phyloP scores from a whole-genome alignment of 2,888 invertebrate genomes.

The Brachyptera putata region DNA sequence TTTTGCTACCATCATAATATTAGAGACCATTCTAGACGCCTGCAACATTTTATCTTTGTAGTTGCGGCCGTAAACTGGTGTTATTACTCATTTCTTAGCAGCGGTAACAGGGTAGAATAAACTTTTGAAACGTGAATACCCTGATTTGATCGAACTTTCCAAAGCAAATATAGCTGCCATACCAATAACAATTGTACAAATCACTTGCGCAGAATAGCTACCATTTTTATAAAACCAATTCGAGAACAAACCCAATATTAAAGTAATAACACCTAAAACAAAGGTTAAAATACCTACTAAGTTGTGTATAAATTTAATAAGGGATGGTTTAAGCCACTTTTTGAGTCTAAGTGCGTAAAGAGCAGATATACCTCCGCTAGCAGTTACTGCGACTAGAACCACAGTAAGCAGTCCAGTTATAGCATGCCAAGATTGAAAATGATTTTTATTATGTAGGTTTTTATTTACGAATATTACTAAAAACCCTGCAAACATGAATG shows the following conservation, averaged over 20 bases:
- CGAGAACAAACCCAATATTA: slow-evolving; percentile 26
- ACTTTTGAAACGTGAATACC: slow-evolving; percentile 22
- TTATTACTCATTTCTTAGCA: too few species aligned
- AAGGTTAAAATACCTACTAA: slow-evolving; percentile 26
- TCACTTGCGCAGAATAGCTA: slow-evolving; percentile 23
- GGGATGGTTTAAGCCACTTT: slow-evolving; percentile 24
- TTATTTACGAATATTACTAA: slow-evolving; percentile 29
- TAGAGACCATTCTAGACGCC: too few species aligned
- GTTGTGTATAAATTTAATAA: slow-evolving; percentile 29
- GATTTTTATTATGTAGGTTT: slow-evolving; percentile 24
- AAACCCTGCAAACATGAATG: slow-evolving; percentile 29
- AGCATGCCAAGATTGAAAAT: slow-evolving; percentile 28
- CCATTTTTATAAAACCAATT: slow-evolving; percentile 21
- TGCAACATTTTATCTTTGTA: too few species aligned
- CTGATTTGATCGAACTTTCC: slow-evolving; percentile 28
- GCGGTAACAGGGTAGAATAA: too few species aligned
- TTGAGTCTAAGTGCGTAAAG: slow-evolving; percentile 24
- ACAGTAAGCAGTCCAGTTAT: slow-evolving; percentile 26
- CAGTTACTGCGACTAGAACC: slow-evolving; percentile 25
- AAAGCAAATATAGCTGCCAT: slow-evolving; percentile 25
- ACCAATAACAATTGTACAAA: slow-evolving; percentile 26
- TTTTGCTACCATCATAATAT: too few species aligned
- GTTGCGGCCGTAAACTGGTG: too few species aligned
- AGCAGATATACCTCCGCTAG: slow-evolving; percentile 27
- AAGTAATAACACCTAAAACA: slow-evolving; percentile 20